A percentile compares a stretch with the other conserved stretches of the same genome.
Evolutionary conservation across 2,888 invertebrate genomes (phyloP).

Genomic region (Drosophila rubida): DNA sequence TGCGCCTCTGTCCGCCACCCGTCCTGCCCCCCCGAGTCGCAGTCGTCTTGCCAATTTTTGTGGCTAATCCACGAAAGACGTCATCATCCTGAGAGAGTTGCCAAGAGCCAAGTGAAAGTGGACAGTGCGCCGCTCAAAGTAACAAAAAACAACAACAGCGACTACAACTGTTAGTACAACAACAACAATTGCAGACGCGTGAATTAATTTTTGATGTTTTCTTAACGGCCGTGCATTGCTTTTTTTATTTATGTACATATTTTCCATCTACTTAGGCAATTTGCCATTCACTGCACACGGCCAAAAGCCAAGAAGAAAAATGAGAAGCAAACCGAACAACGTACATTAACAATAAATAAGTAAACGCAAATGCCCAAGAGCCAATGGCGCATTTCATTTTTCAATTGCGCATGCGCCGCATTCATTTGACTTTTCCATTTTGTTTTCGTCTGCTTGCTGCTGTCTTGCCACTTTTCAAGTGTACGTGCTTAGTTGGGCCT

Average conservation of each 20-base stretch:
- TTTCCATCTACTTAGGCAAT: slow-evolving; percentile 69
- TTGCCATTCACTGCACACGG: slow-evolving; percentile 77
- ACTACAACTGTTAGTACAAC: slow-evolving; percentile 6
- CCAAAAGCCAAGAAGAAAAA: slow-evolving; percentile 26
- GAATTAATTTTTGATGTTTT: slow-evolving; percentile 68
- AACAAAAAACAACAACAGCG: slow-evolving; percentile 25
- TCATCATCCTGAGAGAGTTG: slow-evolving; percentile 68
- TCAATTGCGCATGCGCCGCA: slow-evolving; percentile 52
- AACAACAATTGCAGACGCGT: slow-evolving; percentile 66
- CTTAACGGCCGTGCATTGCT: slow-evolving; percentile 24
- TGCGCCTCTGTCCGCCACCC: too few species aligned
- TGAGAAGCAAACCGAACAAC: slow-evolving; percentile 27
- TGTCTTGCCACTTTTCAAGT: slow-evolving; percentile 26
- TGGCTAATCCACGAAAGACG: slow-evolving; percentile 48
- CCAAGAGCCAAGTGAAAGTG: slow-evolving; percentile 68
- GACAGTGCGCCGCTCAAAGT: slow-evolving; percentile 44
- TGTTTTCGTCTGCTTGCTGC: not conserved
- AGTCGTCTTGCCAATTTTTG: slow-evolving; percentile 45
- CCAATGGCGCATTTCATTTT: slow-evolving; percentile 75
- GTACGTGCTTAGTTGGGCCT: slow-evolving; percentile 13
- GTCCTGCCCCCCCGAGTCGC: not conserved
- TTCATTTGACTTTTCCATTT: slow-evolving; percentile 27
- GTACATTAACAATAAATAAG: slow-evolving; percentile 30
- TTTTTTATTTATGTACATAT: slow-evolving; percentile 39
- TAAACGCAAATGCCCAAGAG: slow-evolving; percentile 16